Evolutionary conservation across 2,113 vertebrate species (phyloP).

Genomic region (Cebus imitator): DNA sequence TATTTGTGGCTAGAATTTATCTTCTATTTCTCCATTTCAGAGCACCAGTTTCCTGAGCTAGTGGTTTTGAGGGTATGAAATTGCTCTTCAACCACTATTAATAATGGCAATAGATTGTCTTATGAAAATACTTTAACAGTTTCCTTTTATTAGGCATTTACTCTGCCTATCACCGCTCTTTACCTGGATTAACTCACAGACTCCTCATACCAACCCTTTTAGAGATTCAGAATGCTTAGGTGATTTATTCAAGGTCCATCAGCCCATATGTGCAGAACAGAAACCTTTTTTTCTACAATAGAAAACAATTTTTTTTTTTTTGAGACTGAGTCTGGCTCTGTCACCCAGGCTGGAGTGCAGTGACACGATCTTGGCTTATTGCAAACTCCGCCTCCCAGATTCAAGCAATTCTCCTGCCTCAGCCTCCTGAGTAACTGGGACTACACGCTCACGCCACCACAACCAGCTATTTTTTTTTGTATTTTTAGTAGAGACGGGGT

Average conservation of each 20-base stretch:
- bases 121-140: slow-evolving; percentile 7
- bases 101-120: not conserved
- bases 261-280: not conserved
- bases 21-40: slow-evolving; percentile 12
- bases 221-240: not conserved
- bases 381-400: too few species aligned
- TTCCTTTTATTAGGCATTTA: slow-evolving; percentile 16
- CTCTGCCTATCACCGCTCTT: not conserved
- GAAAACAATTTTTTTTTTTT: too few species aligned
- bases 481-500: too few species aligned
- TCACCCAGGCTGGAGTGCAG: too few species aligned
- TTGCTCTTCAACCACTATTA: not conserved
- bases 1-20: slow-evolving; percentile 14
- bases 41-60: not conserved
- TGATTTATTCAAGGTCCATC: not conserved
- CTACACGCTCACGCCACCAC: too few species aligned
- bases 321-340: too few species aligned
- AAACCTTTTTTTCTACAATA: too few species aligned
- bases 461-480: too few species aligned
- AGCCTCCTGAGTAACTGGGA: too few species aligned
- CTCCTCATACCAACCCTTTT: not conserved
- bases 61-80: not conserved
- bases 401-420: too few species aligned
- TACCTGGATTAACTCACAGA: not conserved
- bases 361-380: too few species aligned